phyloP scores from a whole-genome alignment of 2,888 invertebrate species.

The Melieria omissa region DNA sequence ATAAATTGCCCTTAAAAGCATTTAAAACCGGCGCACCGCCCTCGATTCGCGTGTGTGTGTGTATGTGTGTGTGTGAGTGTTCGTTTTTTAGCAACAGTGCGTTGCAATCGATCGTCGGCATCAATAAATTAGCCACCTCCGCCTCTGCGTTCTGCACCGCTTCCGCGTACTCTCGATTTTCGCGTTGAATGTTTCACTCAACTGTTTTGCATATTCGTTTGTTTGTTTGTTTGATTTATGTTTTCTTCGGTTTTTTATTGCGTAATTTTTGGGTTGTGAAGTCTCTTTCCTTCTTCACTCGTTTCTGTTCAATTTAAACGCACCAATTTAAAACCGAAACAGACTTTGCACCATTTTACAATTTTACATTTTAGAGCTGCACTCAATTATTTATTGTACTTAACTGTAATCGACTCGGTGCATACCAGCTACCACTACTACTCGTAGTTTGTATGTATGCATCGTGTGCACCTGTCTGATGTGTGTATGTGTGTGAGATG shows the following conservation, averaged over 20 bases:
- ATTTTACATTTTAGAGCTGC: conserved; percentile 24
- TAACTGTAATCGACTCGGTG: conserved; percentile 12
- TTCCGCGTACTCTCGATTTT: neutral
- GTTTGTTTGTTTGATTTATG: neutral
- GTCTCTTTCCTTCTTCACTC: conserved; percentile 9
- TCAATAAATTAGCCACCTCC: too few relatives aligned
- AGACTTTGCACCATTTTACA: conserved; percentile 60
- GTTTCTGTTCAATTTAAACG: conserved; percentile 52
- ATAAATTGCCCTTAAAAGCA: conserved; percentile 43
- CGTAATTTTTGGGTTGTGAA: conserved; percentile 27
- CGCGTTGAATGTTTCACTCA: neutral
- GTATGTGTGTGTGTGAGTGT: too few relatives aligned
- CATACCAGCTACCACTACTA: conserved; percentile 2
- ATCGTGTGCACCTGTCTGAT: neutral
- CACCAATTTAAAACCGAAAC: conserved; percentile 65
- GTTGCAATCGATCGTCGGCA: too few relatives aligned
- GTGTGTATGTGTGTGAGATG: neutral
- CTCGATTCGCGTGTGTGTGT: neutral
- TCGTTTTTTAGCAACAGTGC: too few relatives aligned
- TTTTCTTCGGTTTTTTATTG: conserved; percentile 23
- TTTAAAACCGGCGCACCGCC: conserved; percentile 4
- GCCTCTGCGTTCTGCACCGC: neutral
- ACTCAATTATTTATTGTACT: conserved; percentile 19
- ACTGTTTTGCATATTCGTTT: neutral
- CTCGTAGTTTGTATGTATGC: neutral